phyloP scores from a whole-genome alignment of 1,140 invertebrate species.

The Nephila pilipes region DNA sequence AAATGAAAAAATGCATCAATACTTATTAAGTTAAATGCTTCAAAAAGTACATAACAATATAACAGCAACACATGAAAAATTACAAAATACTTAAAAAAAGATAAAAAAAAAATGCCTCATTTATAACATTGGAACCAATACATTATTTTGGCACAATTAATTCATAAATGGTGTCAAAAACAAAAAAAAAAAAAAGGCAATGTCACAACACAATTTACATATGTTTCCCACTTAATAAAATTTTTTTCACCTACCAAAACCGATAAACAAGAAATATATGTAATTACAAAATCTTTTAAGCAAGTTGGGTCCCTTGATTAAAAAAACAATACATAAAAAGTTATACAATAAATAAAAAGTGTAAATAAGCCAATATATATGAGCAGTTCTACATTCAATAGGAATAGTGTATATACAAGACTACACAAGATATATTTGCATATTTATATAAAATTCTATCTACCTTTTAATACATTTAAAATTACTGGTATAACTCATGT shows the following conservation, averaged over 20 bases:
- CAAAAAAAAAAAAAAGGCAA: too few relatives aligned
- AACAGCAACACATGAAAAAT: neutral
- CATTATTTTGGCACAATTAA: constrained; percentile 10
- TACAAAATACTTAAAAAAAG: neutral
- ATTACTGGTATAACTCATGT: neutral
- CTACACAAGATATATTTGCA: neutral
- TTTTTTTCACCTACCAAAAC: too few relatives aligned
- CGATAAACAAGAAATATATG: neutral
- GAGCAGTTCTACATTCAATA: constrained; percentile 6
- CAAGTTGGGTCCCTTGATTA: neutral
- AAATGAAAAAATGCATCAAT: neutral
- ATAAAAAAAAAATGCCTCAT: neutral
- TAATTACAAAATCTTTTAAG: neutral
- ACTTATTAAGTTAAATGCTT: neutral
- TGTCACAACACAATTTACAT: too few relatives aligned
- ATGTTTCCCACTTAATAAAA: too few relatives aligned
- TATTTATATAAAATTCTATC: constrained; percentile 14
- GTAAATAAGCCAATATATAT: neutral
- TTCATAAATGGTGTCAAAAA: neutral
- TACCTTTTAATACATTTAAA: neutral
- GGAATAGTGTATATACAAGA: constrained; percentile 10
- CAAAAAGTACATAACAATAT: too few relatives aligned
- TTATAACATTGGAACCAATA: neutral
- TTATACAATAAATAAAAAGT: constrained; percentile 27
- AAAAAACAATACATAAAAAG: neutral